These are phyloP conservation scores for Kryptolebias ocellatus DNA, from an alignment of 2,797 vertebrate genomes.

Conservation along the genomic window DNA sequence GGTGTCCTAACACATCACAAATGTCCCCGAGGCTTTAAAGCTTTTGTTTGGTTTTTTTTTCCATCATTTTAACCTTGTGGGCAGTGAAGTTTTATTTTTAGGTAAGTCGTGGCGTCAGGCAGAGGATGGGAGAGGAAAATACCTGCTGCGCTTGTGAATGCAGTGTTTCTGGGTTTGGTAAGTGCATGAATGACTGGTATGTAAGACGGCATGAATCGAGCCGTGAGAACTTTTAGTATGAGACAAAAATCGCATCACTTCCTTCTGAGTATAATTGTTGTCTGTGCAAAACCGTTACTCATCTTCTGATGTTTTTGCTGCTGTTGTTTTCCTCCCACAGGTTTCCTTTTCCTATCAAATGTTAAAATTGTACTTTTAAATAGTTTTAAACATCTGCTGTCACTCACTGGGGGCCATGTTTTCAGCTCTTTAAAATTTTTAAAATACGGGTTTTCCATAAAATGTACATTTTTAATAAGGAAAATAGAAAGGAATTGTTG, in stretches of 20 bases:
- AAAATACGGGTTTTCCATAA: neutral
- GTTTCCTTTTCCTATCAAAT: no score
- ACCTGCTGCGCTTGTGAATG: conserved; percentile 39
- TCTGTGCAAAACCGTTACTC: conserved; percentile 63
- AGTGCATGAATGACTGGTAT: conserved; percentile 69
- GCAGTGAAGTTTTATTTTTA: conserved; percentile 7
- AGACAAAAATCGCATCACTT: conserved; percentile 23
- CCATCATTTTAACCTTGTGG: neutral
- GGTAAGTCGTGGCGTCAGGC: conserved; percentile 15
- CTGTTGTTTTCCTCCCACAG: no score
- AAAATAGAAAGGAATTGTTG: neutral
- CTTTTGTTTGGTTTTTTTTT: neutral
- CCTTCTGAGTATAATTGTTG: conserved; percentile 19
- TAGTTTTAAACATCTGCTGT: neutral
- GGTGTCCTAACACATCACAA: conserved; percentile 2
- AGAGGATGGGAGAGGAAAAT: conserved; percentile 29
- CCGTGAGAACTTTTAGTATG: conserved; percentile 64
- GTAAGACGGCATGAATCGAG: conserved; percentile 70
- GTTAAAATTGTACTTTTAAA: neutral
- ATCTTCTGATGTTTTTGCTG: neutral
- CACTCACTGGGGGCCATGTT: neutral
- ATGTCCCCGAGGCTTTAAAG: neutral
- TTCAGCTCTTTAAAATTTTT: conserved; percentile 4
- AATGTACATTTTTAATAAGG: neutral
- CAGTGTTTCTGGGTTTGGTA: conserved; percentile 55